Conservation (phyloP, 2,113 vertebrate genomes). For the Silurus meridionalis region DNA sequence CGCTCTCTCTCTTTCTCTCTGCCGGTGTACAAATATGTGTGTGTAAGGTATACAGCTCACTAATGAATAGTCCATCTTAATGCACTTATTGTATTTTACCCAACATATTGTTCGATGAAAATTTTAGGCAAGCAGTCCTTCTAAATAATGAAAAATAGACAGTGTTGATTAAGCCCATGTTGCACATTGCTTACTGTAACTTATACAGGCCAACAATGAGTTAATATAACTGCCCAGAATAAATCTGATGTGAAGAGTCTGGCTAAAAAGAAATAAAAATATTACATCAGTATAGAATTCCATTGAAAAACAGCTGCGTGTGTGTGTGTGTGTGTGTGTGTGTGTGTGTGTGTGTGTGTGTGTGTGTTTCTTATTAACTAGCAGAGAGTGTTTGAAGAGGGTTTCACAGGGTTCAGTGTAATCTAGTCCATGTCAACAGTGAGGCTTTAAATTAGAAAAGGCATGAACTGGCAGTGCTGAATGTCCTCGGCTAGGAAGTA, state of each 20-base stretch:
- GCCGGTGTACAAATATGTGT: background rate
- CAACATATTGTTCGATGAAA: constrained; percentile 21
- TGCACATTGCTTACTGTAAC: background rate
- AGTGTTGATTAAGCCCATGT: background rate
- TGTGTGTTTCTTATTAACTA: background rate
- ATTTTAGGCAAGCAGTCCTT: background rate
- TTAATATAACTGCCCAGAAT: background rate
- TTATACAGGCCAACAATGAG: background rate
- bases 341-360: background rate
- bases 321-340: background rate
- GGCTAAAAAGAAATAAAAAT: background rate
- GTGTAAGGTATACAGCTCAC: background rate
- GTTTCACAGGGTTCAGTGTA: constrained; percentile 17
- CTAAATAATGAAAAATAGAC: constrained; percentile 15
- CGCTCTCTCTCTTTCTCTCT: constrained; percentile 34
- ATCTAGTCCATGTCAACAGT: constrained; percentile 35
- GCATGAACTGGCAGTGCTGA: background rate
- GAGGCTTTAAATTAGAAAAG: constrained; percentile 40
- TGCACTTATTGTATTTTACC: background rate
- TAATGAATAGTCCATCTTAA: constrained; percentile 34
- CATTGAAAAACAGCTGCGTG: background rate
- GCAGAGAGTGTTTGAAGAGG: constrained; percentile 17
- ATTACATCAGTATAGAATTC: background rate
- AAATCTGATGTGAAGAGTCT: background rate
- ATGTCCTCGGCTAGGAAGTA: background rate